These are phyloP conservation scores for Drosophila ustulata DNA, from an alignment of 2,888 invertebrate genomes.

Conservation along the genomic window DNA sequence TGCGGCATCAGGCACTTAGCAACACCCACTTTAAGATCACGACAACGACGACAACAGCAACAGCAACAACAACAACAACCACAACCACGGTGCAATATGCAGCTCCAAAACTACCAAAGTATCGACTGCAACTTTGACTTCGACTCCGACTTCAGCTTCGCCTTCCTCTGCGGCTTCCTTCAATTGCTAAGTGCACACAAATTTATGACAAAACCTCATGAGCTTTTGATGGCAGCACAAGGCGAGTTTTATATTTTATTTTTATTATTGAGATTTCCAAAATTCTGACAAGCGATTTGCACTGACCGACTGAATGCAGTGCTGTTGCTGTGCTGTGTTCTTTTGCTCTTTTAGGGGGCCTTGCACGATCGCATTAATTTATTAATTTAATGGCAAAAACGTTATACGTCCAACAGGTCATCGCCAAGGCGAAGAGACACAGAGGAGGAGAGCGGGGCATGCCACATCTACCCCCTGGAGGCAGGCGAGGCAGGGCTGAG, in stretches of 20 bases:
- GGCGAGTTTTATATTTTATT: slow-evolving; percentile 8
- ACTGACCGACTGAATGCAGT: slow-evolving; percentile 8
- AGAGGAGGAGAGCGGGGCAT: not conserved
- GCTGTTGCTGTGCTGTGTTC: not conserved
- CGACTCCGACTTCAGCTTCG: not conserved
- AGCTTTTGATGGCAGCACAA: slow-evolving; percentile 49
- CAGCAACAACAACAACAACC: slow-evolving; percentile 34
- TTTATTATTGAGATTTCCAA: slow-evolving; percentile 68
- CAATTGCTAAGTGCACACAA: slow-evolving; percentile 50
- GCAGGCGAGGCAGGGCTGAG: too few relatives aligned
- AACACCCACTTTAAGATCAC: slow-evolving; percentile 78
- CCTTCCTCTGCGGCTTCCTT: not conserved
- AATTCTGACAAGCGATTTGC: slow-evolving; percentile 63
- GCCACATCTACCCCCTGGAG: slow-evolving; percentile 27
- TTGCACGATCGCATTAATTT: slow-evolving; percentile 82
- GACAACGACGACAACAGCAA: slow-evolving; percentile 43
- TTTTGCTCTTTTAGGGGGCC: slow-evolving; percentile 11
- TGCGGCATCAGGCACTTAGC: slow-evolving; percentile 72
- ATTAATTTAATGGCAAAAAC: slow-evolving; percentile 84
- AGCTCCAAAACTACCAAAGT: slow-evolving; percentile 21
- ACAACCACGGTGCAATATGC: slow-evolving; percentile 58
- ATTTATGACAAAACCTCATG: slow-evolving; percentile 62
- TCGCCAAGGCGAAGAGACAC: not conserved
- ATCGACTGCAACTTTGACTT: slow-evolving; percentile 1
- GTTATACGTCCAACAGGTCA: slow-evolving; percentile 55